Base-by-base conservation (phyloP, 2,888 invertebrate species). In the Piscicola geometra region DNA sequence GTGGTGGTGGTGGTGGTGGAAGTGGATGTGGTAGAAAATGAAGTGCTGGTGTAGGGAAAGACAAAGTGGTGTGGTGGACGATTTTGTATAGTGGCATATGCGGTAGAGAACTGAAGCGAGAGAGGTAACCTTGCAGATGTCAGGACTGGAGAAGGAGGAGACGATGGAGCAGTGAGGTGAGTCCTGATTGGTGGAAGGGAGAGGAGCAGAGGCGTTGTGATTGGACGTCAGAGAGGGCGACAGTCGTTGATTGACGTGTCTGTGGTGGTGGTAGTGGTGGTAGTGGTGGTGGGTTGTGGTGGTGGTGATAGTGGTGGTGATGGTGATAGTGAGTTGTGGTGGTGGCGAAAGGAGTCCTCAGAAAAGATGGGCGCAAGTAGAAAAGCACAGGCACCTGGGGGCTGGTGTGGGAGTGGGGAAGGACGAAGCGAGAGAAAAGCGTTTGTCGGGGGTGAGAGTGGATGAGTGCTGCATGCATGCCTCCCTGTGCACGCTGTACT, bases 41-140 rank as follows among this genome's bases (percentile, higher is more conserved):
- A n/a, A n/a, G n/a, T n/a, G n/a, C n/a, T n/a, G n/a, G n/a, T n/a
- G n/a, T n/a, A n/a, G n/a, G n/a, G n/a, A n/a, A n/a, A n/a, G n/a
- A n/a, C n/a, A n/a, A n/a, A n/a, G n/a, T n/a, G n/a, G n/a, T n/a
- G n/a, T n/a, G n/a, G n/a, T n/a, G n/a, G n/a, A n/a, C n/a, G n/a
- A n/a, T n/a, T n/a, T n/a, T n/a, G n/a, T n/a, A n/a, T n/a, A n/a
- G n/a, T n/a, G n/a, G n/a, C n/a, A n/a, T n/a, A n/a, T n/a, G n/a
- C n/a, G n/a, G n/a, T n/a, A n/a, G n/a, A n/a, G n/a, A n/a, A n/a
- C n/a, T n/a, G n/a, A n/a, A n/a, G n/a, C n/a, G n/a, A n/a, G n/a
- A n/a, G n/a, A n/a, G n/a, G 41, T 9, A 64, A 73, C 73, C 64
- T 73, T 56, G 52, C 60, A 73, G 52, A 73, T 56, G n/a, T 73